Base-by-base conservation (phyloP, 1,140 invertebrate genomes). In the Amphibalanus amphitrite region DNA sequence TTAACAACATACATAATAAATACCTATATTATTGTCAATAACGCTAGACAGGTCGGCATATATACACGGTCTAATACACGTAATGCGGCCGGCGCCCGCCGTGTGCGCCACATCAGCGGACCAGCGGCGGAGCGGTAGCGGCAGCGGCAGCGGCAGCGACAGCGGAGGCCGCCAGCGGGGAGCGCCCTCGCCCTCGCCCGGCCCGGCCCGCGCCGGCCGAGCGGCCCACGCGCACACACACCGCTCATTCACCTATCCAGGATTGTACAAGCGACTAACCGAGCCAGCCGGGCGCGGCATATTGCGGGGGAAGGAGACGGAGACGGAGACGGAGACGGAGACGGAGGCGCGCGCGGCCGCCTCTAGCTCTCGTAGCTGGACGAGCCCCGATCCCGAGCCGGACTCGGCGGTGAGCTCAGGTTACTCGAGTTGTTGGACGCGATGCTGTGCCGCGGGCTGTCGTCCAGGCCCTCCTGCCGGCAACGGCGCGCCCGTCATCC, bases 391-490 rank as follows among this genome's bases (percentile, higher is more conserved):
- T 89, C 87, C 72, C 86, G 84, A 74, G 86, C 86, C 40, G 88
- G 88, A 77, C 86, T 88, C 29, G 89, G 89, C 71, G 89, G 88
- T 73, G 87, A 90, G 72, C 88, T 89, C 74, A 87, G 82, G 79
- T 88, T 89, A 76, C 87, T 90, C 81, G 88, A 90, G 79, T 89
- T 90, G 80, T 90, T 90, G 65, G 89, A 90, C 30, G 88, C 88
- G 76, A 90, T 86, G 64, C 89, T 91, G 78, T 90, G 89, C 71
- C 89, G 83, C 59, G 88, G 87, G 77, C 73, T 75, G 0, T 74
- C 74, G 69, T 75, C 75, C 72, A 85, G 87, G 74, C 84, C 83
- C 75, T 84, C 83, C 64, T 81, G 78, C 71, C 80, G 33, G 33
- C n/a, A n/a, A n/a, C n/a, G n/a, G n/a, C n/a, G n/a, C n/a, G n/a